These are phyloP conservation scores for Chironomus striatipennis DNA, from an alignment of 1,140 invertebrate species.

Conservation along the genomic window DNA sequence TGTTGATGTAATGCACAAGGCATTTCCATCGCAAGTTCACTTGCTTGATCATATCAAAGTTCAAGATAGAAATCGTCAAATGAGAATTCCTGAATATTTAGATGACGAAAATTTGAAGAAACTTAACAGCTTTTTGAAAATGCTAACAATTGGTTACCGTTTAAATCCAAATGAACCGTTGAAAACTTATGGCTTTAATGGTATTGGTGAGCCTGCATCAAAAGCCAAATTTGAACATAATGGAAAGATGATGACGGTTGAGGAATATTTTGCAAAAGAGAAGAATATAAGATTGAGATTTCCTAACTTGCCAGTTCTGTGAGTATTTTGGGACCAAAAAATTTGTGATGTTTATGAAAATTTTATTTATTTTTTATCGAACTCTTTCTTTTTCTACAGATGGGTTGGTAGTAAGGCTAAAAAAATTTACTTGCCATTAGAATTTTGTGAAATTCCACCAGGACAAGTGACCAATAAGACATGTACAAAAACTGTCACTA, in stretches of 20 bases:
- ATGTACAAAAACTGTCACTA: slow-evolving; percentile 47
- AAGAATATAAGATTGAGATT: slow-evolving; percentile 39
- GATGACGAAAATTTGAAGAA: slow-evolving; percentile 16
- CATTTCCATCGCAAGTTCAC: slow-evolving; percentile 47
- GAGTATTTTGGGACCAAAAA: too few species aligned
- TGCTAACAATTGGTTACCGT: slow-evolving; percentile 30
- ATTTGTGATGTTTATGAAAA: too few species aligned
- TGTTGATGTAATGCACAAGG: slow-evolving; percentile 65
- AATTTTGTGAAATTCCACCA: slow-evolving; percentile 50
- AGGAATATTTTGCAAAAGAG: slow-evolving; percentile 42
- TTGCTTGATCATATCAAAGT: slow-evolving; percentile 40
- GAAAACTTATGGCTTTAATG: slow-evolving; percentile 44
- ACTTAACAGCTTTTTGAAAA: slow-evolving; percentile 30
- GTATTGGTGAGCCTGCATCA: slow-evolving; percentile 36
- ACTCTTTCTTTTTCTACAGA: too few species aligned
- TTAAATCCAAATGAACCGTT: slow-evolving; percentile 28
- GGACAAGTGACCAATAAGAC: slow-evolving; percentile 48
- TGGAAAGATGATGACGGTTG: slow-evolving; percentile 40
- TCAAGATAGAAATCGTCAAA: slow-evolving; percentile 25
- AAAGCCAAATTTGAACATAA: slow-evolving; percentile 39
- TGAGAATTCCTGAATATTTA: background rate
- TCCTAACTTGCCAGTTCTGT: slow-evolving; percentile 49
- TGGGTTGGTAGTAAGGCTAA: slow-evolving; percentile 48
- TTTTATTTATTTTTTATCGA: too few species aligned
- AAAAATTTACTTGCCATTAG: slow-evolving; percentile 48